Base-by-base conservation (phyloP, 2,113 vertebrate genomes). In the Antennarius striatus region DNA sequence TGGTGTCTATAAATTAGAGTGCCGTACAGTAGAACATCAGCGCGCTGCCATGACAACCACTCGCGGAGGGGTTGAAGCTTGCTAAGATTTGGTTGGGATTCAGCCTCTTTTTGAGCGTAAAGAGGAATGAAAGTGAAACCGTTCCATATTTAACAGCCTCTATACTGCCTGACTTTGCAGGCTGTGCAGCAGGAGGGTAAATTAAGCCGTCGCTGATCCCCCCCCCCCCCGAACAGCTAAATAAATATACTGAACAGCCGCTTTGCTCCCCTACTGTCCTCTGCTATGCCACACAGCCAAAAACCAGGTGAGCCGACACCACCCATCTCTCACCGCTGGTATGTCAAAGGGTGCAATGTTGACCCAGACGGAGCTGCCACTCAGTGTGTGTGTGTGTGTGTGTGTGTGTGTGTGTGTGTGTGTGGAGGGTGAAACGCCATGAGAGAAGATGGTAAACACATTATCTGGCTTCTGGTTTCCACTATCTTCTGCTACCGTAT, bases 371-470 rank as follows among this genome's bases (percentile, higher is more conserved):
- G 80, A 12, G 5, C 78, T 56, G 74, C 89, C 91, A 94, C 84
- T 95, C 93, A 90, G 73, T 46, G 69, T 91, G 89, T 80, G 86
- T 56, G 39, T 13, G 55, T 82, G 80, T 66, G 83, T 15, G 53
- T 15, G 63, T 50, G 74, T 48, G 54, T 70, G 86, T 51, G 86
- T 51, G 71, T 32, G 48, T 59, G 53, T 3, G 12, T 12, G 45
- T 56, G 79, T 80, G 57, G 81, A 81, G 74, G 67, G 61, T 71
- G 72, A 68, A 72, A 87, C 75, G 51, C 83, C 86, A 87, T 79
- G 80, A 81, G 83, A 91, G 91, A 90, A 71, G 62, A 78, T 80
- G 90, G 91, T 89, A 93, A 89, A 91, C 93, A 90, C 82, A 73
- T 53, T 54, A 69, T 79, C 51, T 45, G 46, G 2, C 53, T 66